Evolutionary conservation across 2,888 invertebrate species (phyloP).

Genomic region (Meloe dianella): DNA sequence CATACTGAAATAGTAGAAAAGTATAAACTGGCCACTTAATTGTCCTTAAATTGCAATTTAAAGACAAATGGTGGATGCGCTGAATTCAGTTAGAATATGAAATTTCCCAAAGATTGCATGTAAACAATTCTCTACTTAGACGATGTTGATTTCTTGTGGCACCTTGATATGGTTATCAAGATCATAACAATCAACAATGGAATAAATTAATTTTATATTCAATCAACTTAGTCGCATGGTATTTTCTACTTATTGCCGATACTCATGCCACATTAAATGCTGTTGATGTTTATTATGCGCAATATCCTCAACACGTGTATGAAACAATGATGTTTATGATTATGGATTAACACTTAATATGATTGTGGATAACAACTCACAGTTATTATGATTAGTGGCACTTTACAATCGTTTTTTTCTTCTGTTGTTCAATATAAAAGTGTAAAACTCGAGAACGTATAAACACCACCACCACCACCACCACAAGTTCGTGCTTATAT

Average conservation of each 20-base stretch:
- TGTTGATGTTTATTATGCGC: neutral
- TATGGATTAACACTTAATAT: too few relatives aligned
- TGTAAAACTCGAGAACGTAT: too few relatives aligned
- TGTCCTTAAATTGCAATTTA: neutral
- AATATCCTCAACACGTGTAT: too few relatives aligned
- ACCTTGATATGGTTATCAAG: neutral
- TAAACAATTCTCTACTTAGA: neutral
- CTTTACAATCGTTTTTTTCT: too few relatives aligned
- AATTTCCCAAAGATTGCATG: neutral
- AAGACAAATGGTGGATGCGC: neutral
- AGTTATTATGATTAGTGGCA: too few relatives aligned
- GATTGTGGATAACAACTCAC: too few relatives aligned
- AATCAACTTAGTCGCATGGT: neutral
- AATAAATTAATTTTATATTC: neutral
- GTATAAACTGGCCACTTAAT: conserved; percentile 20
- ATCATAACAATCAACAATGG: neutral
- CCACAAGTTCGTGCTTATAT: neutral
- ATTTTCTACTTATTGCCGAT: neutral
- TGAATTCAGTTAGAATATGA: neutral
- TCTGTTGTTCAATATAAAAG: too few relatives aligned
- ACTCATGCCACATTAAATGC: neutral
- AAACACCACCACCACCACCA: neutral
- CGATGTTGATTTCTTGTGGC: neutral
- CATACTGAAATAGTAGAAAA: too few relatives aligned
- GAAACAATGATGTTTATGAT: too few relatives aligned